A percentile compares a stretch with the other conserved stretches of the same genome.
phyloP scores from a whole-genome alignment of 2,797 vertebrate genomes.

The Bradypodion pumilum region DNA sequence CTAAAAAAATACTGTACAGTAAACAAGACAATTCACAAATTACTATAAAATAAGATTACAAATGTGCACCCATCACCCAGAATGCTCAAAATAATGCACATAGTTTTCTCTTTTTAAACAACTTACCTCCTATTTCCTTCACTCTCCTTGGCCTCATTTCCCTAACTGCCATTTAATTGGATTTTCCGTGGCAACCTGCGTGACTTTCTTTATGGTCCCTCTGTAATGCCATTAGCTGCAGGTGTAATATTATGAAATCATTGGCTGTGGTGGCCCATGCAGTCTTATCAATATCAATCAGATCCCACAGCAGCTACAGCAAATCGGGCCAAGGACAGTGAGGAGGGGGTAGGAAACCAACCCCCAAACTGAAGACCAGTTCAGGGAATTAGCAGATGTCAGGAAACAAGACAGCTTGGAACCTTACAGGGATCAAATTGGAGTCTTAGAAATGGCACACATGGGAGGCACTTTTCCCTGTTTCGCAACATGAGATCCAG shows the following conservation, averaged over 20 bases:
- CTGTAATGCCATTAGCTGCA: not conserved
- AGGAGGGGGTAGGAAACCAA: no score
- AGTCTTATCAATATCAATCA: not conserved
- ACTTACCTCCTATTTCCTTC: no score
- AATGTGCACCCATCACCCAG: no score
- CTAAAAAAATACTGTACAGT: no score
- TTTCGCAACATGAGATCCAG: not conserved
- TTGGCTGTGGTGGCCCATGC: not conserved
- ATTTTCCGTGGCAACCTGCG: not conserved
- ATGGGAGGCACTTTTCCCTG: no score
- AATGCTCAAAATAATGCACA: no score
- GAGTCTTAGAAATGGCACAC: not conserved
- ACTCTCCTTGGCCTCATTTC: not conserved
- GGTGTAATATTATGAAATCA: not conserved
- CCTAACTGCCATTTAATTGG: not conserved
- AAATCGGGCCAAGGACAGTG: not conserved
- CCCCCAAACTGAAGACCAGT: no score
- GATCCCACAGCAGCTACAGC: not conserved
- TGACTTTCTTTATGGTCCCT: not conserved
- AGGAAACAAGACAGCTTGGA: not conserved
- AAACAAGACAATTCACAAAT: no score
- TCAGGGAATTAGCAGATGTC: not conserved
- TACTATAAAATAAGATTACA: no score
- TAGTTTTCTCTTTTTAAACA: no score
- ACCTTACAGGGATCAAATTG: not conserved